Base-by-base conservation (phyloP, 1,140 invertebrate species). In the Drosophila neocordata region DNA sequence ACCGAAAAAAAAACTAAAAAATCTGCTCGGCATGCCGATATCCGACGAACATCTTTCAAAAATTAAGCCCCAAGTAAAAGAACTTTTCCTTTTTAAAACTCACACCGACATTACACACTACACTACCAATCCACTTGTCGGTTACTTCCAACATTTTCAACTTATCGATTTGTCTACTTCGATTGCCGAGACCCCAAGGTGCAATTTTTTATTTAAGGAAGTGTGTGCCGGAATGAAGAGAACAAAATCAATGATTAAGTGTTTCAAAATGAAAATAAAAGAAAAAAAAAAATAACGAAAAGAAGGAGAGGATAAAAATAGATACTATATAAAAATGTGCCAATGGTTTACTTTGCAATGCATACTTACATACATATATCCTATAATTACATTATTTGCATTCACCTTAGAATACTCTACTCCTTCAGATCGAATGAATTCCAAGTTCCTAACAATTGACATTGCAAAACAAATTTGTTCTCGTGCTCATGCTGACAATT, bases 301-400 rank as follows among this genome's bases (percentile, higher is more conserved):
- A 24, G 27, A 18, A 55, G 44, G 22, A 35, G 15, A 56, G n/a
- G n/a, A n/a, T n/a, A 18, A 63, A 22, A 7, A 24, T 12, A 35
- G 24, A 44, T 34, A 53, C 24, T 53, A 51, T 56, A 41, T 15
- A 13, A 73, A 70, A 78, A 68, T 67, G 77, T 79, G 75, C 77
- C 77, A 79, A 79, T 62, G 15, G 27, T 70, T 66, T 77, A 64
- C 38, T 74, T 73, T 65, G 61, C 62, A 37, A 61, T 58, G 20
- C 48, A 53, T 71, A 31, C 41, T 13, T 44, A 62, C 27, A 31
- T 31, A 31, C 27, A 31, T 12, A 52, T 13, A 13, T 27, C 52
- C 18, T 44, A 53, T 37, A 61, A 7, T 11, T 61, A 51, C 12
- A 61, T 44, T 38, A 44, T 15, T 60, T 38, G 20, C 9, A 60